Conservation (phyloP, 2,797 vertebrate genomes). For the Alca torda region DNA sequence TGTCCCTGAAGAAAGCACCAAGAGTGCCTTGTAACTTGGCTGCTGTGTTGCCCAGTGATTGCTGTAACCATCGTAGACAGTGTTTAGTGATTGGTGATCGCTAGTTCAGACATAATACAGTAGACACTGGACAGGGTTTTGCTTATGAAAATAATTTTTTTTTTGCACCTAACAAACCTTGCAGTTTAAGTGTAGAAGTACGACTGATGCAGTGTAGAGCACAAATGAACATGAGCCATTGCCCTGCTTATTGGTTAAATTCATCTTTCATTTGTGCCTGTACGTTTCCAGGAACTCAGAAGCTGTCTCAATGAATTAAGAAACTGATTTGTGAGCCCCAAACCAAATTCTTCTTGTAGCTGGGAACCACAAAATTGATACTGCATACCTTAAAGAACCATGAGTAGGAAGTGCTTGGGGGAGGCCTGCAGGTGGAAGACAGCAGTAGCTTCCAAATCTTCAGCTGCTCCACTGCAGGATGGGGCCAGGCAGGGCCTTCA, state of each 20-base stretch:
- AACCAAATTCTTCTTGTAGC: neutral
- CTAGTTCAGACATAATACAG: neutral
- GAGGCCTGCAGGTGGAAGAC: neutral
- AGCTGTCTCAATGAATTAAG: neutral
- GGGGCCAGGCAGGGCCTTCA: neutral
- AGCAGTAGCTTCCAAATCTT: neutral
- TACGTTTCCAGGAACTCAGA: neutral
- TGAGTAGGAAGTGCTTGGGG: neutral
- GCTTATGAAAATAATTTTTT: neutral
- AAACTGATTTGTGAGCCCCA: neutral
- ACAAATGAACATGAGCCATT: neutral
- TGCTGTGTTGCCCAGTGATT: neutral
- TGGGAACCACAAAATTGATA: neutral
- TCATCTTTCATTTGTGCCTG: neutral
- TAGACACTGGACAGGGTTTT: neutral
- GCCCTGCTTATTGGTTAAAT: neutral
- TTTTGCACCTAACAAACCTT: neutral
- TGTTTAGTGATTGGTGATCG: neutral
- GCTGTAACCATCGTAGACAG: neutral
- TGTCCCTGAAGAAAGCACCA: neutral
- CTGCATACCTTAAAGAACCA: neutral
- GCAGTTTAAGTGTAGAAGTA: neutral
- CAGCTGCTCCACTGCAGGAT: neutral
- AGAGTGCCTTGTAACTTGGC: neutral
- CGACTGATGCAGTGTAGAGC: neutral